Evolutionary conservation across 2,113 vertebrate genomes (phyloP), one percentile per base, ranked within the genome.

Genomic region (Xerus inauris): DNA sequence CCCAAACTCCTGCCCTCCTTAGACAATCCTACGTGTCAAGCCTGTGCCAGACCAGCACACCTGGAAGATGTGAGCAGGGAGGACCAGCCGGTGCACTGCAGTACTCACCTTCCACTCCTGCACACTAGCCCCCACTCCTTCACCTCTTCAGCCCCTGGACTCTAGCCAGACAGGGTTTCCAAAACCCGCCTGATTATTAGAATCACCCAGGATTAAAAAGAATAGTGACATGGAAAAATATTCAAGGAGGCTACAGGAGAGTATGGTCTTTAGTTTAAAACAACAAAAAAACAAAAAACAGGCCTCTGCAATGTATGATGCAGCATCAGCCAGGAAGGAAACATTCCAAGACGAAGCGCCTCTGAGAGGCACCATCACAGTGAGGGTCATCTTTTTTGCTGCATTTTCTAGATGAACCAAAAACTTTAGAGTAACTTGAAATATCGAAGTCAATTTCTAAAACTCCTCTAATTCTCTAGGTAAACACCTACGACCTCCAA

Each of bases 101-200:
- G 35, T 95, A 86, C 94, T 97, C 94, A 96, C 93, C 71, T 94
- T 77, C 82, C 81, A 85, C 93, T 96, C 38, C 45, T 73, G 88
- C 81, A 87, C 16, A 91, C 20, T 8, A 92, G 67, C 65, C 47
- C 65, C 49, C 8, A 20, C 81, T 54, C 67, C 75, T 94, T 92
- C 73, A 49, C 28, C 76, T 94, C 47, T 47, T 84, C 80, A 97
- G 42, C 51, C 93, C 42, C 38, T 91, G 22, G 94, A 95, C 79
- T 80, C 79, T 92, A 91, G 69, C 77, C 76, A 91, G 75, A 38
- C 77, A 92, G 65, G 64, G 45, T 92, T 94, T 73, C 90, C 75
- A 89, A 96, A 96, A 80, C 49, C 32, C 65, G 32, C 45, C 54
- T 73, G 45, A 73, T 57, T 76, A 57, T 11, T 88, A 94, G 38